Percentiles rank a stretch among this genome's conserved stretches.
Conservation (phyloP, 2,113 vertebrate species). For the Emydura subglobosa region DNA sequence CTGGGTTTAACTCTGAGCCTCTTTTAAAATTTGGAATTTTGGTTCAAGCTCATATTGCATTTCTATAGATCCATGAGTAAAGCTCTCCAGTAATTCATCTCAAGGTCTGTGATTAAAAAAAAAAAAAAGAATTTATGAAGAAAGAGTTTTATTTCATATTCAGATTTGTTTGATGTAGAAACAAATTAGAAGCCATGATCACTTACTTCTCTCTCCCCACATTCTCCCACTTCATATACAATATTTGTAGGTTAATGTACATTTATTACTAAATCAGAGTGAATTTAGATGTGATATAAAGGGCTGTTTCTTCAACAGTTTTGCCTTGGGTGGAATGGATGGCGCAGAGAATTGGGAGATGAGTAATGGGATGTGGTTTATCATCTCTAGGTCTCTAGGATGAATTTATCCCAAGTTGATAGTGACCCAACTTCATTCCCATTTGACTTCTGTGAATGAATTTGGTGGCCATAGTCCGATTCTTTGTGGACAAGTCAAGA, state of each 20-base stretch:
- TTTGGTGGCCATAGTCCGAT: background rate
- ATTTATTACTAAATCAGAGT: conserved; percentile 7
- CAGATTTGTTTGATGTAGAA: background rate
- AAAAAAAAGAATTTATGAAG: background rate
- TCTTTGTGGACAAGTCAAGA: background rate
- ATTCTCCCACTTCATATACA: conserved; percentile 42
- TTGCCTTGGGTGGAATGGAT: background rate
- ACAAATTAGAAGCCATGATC: background rate
- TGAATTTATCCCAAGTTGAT: background rate
- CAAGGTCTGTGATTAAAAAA: background rate
- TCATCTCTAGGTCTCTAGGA: background rate
- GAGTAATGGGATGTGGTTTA: background rate
- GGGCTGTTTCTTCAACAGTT: conserved; percentile 25
- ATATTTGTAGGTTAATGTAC: conserved; percentile 35
- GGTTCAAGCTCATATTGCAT: conserved; percentile 18
- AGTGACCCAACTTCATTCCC: background rate
- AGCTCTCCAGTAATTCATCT: background rate
- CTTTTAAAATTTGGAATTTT: background rate
- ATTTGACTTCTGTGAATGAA: background rate
- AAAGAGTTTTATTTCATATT: background rate
- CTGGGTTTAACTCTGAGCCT: background rate
- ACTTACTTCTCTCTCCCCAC: conserved; percentile 31
- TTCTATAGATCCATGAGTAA: background rate
- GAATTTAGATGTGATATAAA: conserved; percentile 38
- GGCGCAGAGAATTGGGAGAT: background rate